These are phyloP conservation scores for Drosophila infuscata DNA, from an alignment of 2,888 invertebrate species.

Conservation along the genomic window DNA sequence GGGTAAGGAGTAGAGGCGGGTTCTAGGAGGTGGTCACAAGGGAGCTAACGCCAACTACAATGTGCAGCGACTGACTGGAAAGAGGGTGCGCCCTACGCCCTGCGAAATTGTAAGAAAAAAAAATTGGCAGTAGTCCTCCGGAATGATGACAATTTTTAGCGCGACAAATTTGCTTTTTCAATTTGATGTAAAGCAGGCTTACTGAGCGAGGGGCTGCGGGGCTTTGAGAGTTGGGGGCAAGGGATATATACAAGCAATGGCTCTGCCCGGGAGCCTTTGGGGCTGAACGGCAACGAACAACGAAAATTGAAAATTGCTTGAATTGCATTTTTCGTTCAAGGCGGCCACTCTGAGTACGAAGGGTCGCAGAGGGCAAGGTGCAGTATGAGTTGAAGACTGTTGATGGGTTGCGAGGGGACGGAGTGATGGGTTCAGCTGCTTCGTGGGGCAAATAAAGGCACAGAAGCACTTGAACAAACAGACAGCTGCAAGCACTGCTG, in stretches of 20 bases:
- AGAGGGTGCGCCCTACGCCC: conserved; percentile 7
- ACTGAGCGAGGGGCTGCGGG: neutral
- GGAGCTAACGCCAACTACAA: conserved; percentile 54
- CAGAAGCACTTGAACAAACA: conserved; percentile 29
- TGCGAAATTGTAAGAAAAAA: conserved; percentile 49
- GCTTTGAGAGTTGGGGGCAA: neutral
- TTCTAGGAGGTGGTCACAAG: conserved; percentile 22
- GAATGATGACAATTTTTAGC: conserved; percentile 69
- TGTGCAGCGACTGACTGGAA: conserved; percentile 32
- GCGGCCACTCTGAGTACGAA: conserved; percentile 37
- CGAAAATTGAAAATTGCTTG: conserved; percentile 78
- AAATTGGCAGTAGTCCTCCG: conserved; percentile 69
- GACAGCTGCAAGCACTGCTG: conserved; percentile 35
- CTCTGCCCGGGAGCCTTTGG: conserved; percentile 13
- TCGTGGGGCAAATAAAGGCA: conserved; percentile 24
- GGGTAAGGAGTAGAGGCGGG: neutral
- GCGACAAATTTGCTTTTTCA: conserved; percentile 74
- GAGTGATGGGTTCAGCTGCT: neutral
- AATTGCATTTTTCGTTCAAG: conserved; percentile 67
- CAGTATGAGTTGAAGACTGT: neutral
- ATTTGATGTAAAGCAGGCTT: conserved; percentile 64
- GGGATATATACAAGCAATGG: neutral
- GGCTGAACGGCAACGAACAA: conserved; percentile 38
- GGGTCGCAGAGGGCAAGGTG: conserved; percentile 10
- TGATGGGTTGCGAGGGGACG: neutral